Evolutionary conservation across 1,140 invertebrate genomes (phyloP), one percentile per base, ranked within the genome.

Genomic region (Diachasmimorpha longicaudata): DNA sequence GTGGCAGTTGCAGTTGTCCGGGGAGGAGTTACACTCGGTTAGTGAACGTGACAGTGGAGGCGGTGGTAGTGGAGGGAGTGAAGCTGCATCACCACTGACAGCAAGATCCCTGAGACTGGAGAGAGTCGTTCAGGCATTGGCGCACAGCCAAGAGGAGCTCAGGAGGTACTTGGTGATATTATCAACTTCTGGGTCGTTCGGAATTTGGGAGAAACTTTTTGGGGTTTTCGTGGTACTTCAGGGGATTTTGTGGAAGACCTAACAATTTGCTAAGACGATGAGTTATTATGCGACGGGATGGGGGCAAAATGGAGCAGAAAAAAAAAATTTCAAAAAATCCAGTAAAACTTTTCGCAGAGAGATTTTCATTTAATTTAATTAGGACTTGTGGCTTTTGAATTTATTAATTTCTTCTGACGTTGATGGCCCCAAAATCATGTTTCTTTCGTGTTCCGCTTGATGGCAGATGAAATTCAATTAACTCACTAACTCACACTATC

Each of bases 71-170:
- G 90, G 90, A 72, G 91, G 92, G 76, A 93, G 92, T 79, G 94
- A 94, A 31, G 93, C 93, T 70, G 93, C 93, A 48, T 95, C 94
- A 21, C 96, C 96, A 21, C 91, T 97, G 37, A 97, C 96, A 3
- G 95, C 95, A 39, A 92, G 96, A 70, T 96, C 96, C 23, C 90
- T 98, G 78, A 91, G 95, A 39, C 90, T 98, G 44, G 96, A 97
- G 88, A 89, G 95, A 75, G 95, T 96, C 31, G 95, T 95, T 77
- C 93, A 96, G 82, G 95, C 95, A 10, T 89, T 97, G 52, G 95
- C 96, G 48, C 95, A 96, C 72, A 97, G 95, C 90, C 93, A 95
- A 82, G 96, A 97, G 86, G 94, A 97, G 81, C 88, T 96, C 16
- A 89, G 95, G 82, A 93, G 93, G 90, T 94, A 91, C 75, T 89